Percentiles rank a stretch among this genome's conserved stretches.
These are phyloP conservation scores for Protonibea diacanthus DNA, from an alignment of 2,797 vertebrate genomes.

Conservation along the genomic window DNA sequence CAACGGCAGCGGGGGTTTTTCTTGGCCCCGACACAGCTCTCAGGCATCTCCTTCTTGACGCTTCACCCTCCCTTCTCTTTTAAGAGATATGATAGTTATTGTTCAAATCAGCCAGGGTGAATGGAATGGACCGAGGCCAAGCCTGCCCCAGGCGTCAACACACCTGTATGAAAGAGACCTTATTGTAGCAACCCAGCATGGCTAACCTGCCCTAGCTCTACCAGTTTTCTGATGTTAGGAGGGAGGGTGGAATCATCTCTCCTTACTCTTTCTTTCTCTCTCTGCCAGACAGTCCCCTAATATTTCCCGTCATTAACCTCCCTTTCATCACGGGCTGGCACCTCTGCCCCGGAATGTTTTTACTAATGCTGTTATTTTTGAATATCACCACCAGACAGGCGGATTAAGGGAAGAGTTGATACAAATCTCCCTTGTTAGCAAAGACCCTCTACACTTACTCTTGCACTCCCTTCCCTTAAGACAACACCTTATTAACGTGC, in stretches of 20 bases:
- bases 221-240: conserved; percentile 72
- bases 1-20: conserved; percentile 95
- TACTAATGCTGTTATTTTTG: conserved; percentile 80
- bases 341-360: conserved; percentile 80
- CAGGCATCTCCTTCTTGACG: conserved; percentile 96
- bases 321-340: conserved; percentile 80
- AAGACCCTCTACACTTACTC: conserved; percentile 26
- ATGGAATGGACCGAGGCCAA: conserved; percentile 97
- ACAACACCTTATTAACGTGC: conserved; percentile 72
- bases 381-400: conserved; percentile 76
- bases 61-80: conserved; percentile 89
- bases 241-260: conserved; percentile 60
- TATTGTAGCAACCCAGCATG: conserved; percentile 91
- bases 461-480: conserved; percentile 56
- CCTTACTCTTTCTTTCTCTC: conserved; percentile 45
- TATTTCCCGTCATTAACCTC: conserved; percentile 88
- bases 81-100: conserved; percentile 97
- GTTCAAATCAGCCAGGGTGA: conserved; percentile 99
- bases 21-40: conserved; percentile 95
- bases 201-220: conserved; percentile 90
- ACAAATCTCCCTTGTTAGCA: conserved; percentile 64
- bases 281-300: conserved; percentile 78
- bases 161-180: conserved; percentile 98
- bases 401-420: conserved; percentile 68
- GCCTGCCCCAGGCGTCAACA: conserved; percentile 98